These are phyloP conservation scores for Drosophila sordidula DNA, from an alignment of 2,888 invertebrate species.

Conservation along the genomic window DNA sequence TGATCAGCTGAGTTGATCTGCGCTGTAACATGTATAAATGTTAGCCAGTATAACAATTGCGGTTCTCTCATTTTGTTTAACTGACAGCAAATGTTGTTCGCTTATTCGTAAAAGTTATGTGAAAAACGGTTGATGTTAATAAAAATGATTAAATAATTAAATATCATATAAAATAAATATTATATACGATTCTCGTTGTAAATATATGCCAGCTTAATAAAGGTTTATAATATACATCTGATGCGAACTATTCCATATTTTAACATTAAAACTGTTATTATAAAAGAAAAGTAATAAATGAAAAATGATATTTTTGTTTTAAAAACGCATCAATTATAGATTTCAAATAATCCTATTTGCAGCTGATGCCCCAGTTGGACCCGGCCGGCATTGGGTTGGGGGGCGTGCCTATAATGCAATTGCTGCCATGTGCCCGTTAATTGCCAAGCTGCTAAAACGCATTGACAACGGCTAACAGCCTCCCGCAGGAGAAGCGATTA, in stretches of 20 bases:
- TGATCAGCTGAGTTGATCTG: not conserved
- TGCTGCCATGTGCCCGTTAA: slow-evolving; percentile 67
- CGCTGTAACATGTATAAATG: not conserved
- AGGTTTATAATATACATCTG: no score
- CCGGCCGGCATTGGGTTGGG: slow-evolving; percentile 9
- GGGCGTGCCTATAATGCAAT: slow-evolving; percentile 66
- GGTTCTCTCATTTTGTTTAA: slow-evolving; percentile 18
- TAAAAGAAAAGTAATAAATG: no score
- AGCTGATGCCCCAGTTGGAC: slow-evolving; percentile 28
- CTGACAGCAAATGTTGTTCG: not conserved
- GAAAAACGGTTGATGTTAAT: no score
- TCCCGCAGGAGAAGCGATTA: not conserved
- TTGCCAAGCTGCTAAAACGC: slow-evolving; percentile 65
- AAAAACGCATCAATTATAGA: not conserved
- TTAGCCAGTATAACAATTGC: not conserved
- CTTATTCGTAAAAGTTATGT: not conserved
- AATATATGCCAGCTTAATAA: no score
- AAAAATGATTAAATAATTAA: no score
- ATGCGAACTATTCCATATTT: no score
- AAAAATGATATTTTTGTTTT: no score
- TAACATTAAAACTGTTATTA: no score
- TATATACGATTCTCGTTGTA: no score
- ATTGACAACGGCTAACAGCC: slow-evolving; percentile 71
- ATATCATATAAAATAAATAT: no score
- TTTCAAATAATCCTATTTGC: not conserved